Percentiles rank a stretch among this genome's conserved stretches.
phyloP scores from a whole-genome alignment of 2,113 vertebrate species.

The Siniperca knerii region DNA sequence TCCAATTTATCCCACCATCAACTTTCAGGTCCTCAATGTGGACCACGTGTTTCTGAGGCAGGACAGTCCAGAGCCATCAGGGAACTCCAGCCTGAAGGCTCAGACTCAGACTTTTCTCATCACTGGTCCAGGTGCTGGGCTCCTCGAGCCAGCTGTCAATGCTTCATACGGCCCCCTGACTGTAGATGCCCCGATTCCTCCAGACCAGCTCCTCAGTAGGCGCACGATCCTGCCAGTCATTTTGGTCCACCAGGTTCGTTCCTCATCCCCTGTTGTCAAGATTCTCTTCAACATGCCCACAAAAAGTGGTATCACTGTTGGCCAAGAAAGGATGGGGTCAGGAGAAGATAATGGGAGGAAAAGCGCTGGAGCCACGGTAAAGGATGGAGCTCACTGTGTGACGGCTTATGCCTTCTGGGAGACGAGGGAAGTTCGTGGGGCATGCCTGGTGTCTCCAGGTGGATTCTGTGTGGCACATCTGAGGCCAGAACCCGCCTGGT shows the following conservation, averaged over 20 bases:
- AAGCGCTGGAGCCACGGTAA: constrained; percentile 30
- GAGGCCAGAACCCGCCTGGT: constrained; percentile 88
- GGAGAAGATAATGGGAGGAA: constrained; percentile 41
- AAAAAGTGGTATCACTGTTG: constrained; percentile 69
- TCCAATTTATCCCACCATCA: constrained; percentile 87
- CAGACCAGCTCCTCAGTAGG: constrained; percentile 85
- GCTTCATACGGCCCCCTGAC: constrained; percentile 90
- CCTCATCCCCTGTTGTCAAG: constrained; percentile 85
- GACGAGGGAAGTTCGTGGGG: constrained; percentile 86
- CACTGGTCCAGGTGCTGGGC: constrained; percentile 80
- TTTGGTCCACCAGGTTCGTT: constrained; percentile 86
- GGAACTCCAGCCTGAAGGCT: constrained; percentile 88
- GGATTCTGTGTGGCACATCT: constrained; percentile 90
- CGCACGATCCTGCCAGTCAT: constrained; percentile 87
- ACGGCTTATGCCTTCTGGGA: constrained; percentile 91
- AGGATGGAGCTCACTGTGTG: constrained; percentile 86
- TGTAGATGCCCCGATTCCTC: constrained; percentile 84
- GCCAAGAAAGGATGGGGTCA: constrained; percentile 45
- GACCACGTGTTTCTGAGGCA: constrained; percentile 91
- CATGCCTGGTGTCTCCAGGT: constrained; percentile 86
- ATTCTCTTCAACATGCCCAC: constrained; percentile 90
- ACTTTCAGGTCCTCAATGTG: constrained; percentile 86
- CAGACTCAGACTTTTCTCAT: constrained; percentile 89
- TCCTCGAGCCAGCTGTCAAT: constrained; percentile 82
- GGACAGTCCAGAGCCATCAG: constrained; percentile 82